Evolutionary conservation across 2,888 invertebrate species (phyloP).

Genomic region (Daptonema setosum): DNA sequence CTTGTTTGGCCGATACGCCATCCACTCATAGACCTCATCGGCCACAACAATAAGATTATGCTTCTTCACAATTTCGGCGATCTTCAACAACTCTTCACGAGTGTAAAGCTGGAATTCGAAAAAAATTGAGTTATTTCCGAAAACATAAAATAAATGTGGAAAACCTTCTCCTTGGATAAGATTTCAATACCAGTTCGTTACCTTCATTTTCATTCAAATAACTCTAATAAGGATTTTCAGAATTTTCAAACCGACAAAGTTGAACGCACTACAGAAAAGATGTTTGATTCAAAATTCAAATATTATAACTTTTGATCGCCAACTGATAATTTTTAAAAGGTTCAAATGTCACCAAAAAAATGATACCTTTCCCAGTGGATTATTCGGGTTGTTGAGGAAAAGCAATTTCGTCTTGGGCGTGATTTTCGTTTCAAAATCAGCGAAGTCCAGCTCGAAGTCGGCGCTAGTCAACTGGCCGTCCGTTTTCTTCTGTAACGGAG

Average conservation of each 20-base stretch:
- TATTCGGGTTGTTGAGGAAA: conserved; percentile 89
- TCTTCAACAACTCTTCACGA: conserved; percentile 34
- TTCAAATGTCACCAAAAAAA: no score
- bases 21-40: conserved; percentile 97
- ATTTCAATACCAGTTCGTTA: no score
- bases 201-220: no score
- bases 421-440: conserved; percentile 56
- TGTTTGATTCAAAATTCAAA: no score
- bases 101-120: conserved; percentile 27
- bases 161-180: no score
- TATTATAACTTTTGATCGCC: no score
- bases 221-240: no score
- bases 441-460: conserved; percentile 68
- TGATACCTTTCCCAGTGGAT: conserved; percentile 86
- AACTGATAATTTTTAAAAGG: no score
- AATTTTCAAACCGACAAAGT: no score
- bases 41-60: conserved; percentile 73
- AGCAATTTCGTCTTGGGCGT: conserved; percentile 60
- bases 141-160: not conserved
- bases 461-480: conserved; percentile 36
- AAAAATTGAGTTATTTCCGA: not conserved
- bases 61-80: conserved; percentile 70
- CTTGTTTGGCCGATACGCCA: conserved; percentile 62
- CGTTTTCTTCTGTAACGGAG: no score
- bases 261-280: no score